phyloP scores from a whole-genome alignment of 2,888 invertebrate genomes.

The Rotaria socialis region DNA sequence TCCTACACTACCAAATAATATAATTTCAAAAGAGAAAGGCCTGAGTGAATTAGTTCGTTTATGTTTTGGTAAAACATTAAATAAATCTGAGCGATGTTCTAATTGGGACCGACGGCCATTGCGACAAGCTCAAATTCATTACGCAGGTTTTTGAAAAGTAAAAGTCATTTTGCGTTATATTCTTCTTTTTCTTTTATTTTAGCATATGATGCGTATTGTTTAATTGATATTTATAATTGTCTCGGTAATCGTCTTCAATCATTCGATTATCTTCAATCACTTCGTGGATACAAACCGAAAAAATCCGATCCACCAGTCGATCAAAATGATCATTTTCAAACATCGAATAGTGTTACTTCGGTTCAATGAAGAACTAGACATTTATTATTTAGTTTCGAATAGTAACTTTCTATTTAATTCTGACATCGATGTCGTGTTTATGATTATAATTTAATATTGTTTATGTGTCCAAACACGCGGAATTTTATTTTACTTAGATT shows the following conservation, averaged over 20 bases:
- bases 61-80: constrained; percentile 40
- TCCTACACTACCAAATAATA: not conserved
- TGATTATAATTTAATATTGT: not conserved
- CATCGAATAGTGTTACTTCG: not conserved
- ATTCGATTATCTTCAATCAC: not conserved
- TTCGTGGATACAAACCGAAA: not conserved
- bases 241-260: not conserved
- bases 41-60: constrained; percentile 42
- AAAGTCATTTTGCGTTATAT: too few relatives aligned
- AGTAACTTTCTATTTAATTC: not conserved
- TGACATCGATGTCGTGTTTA: not conserved
- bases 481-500: too few relatives aligned
- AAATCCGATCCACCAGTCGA: not conserved
- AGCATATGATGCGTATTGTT: constrained; percentile 11
- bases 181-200: not conserved
- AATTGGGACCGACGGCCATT: constrained; percentile 46
- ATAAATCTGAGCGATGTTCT: constrained; percentile 45
- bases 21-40: constrained; percentile 38
- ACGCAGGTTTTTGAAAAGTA: constrained; percentile 35
- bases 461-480: not conserved
- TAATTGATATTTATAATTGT: not conserved
- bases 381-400: not conserved
- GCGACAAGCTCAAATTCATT: constrained; percentile 38
- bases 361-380: not conserved
- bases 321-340: not conserved